phyloP scores from a whole-genome alignment of 2,888 invertebrate genomes.

The Spatulosminthurus flaviceps region DNA sequence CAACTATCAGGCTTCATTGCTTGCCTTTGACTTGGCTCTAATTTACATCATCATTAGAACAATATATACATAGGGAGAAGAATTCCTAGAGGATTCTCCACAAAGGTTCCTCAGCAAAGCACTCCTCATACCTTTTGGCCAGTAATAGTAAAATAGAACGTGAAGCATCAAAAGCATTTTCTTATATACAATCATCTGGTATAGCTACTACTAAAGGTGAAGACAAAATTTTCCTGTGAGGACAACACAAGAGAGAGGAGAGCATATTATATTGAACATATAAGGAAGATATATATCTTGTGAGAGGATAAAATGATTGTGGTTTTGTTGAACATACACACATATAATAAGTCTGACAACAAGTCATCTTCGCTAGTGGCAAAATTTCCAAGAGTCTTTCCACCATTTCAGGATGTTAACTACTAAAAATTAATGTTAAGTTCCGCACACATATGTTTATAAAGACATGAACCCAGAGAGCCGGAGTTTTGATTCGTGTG shows the following conservation, averaged over 20 bases:
- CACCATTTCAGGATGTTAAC: slow-evolving; percentile 14
- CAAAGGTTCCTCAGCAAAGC: neutral
- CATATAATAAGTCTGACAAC: too few relatives aligned
- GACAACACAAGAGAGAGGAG: too few relatives aligned
- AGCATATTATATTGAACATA: too few relatives aligned
- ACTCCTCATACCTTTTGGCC: too few relatives aligned
- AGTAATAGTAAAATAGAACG: too few relatives aligned
- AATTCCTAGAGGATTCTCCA: neutral
- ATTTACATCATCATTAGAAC: slow-evolving; percentile 11
- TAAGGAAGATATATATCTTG: too few relatives aligned
- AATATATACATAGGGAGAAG: neutral
- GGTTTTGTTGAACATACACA: slow-evolving; percentile 1
- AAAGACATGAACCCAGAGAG: neutral
- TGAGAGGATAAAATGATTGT: neutral
- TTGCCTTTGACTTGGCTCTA: neutral
- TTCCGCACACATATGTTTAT: slow-evolving; percentile 26
- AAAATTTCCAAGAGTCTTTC: neutral
- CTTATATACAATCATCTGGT: too few relatives aligned
- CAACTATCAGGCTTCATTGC: neutral
- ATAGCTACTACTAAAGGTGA: too few relatives aligned
- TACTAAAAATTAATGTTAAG: slow-evolving; percentile 15
- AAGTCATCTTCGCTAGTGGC: neutral
- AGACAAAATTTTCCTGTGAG: too few relatives aligned
- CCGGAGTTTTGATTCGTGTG: slow-evolving; percentile 19
- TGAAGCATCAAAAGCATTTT: too few relatives aligned